A percentile compares a stretch with the other conserved stretches of the same genome.
These are phyloP conservation scores for Crypturellus tataupa DNA, from an alignment of 2,797 vertebrate genomes.

Conservation along the genomic window DNA sequence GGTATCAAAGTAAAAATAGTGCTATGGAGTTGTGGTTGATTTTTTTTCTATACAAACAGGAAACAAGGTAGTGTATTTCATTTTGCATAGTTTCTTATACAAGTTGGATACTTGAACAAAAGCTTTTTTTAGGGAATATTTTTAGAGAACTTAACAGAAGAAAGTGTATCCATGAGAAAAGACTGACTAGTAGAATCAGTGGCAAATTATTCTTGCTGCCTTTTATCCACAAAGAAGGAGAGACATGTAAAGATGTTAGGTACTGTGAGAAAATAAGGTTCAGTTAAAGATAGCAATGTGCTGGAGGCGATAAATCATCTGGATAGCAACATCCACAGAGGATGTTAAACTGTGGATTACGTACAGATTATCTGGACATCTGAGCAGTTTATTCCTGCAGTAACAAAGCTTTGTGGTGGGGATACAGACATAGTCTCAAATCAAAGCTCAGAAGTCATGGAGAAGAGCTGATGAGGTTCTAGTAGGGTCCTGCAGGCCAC, in stretches of 20 bases:
- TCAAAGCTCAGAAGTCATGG: background rate
- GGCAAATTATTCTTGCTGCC: background rate
- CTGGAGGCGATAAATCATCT: background rate
- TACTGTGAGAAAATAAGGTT: background rate
- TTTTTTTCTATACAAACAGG: background rate
- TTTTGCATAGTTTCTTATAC: background rate
- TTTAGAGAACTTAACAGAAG: background rate
- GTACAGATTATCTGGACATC: background rate
- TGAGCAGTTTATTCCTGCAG: background rate
- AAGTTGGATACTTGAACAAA: background rate
- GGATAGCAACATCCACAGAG: background rate
- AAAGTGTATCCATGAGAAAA: background rate
- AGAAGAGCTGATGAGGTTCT: background rate
- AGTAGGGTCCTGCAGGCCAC: background rate
- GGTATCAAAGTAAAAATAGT: background rate
- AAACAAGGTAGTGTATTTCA: background rate
- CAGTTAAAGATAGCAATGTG: background rate
- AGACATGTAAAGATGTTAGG: background rate
- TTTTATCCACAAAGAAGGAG: background rate
- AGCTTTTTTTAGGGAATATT: background rate
- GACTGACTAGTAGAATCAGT: background rate
- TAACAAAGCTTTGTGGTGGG: background rate
- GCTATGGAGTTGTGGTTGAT: background rate
- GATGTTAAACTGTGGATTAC: background rate
- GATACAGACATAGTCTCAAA: background rate